Conservation (phyloP, 1,140 invertebrate genomes). For the Drosophila guanche region DNA sequence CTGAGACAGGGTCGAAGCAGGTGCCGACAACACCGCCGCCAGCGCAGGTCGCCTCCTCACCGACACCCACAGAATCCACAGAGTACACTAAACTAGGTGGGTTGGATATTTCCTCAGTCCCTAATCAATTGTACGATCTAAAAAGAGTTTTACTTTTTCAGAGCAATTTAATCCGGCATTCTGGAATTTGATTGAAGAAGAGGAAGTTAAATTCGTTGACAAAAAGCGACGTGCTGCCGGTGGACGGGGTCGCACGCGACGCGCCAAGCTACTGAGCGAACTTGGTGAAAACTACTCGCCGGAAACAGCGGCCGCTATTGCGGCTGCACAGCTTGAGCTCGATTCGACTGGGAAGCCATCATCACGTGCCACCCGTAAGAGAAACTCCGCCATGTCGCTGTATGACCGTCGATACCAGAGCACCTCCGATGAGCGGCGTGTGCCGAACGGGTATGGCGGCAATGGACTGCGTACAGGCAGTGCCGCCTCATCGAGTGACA, state of each 20-base stretch:
- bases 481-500: slow-evolving; percentile 34
- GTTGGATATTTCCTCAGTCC: not conserved
- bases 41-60: slow-evolving; percentile 39
- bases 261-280: slow-evolving; percentile 41
- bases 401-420: slow-evolving; percentile 78
- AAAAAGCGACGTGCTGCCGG: slow-evolving; percentile 34
- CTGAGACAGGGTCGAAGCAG: slow-evolving; percentile 2
- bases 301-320: slow-evolving; percentile 69
- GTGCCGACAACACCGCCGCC: slow-evolving; percentile 17
- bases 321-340: slow-evolving; percentile 63
- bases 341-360: slow-evolving; percentile 39
- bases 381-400: slow-evolving; percentile 65
- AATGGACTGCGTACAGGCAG: slow-evolving; percentile 48
- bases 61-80: slow-evolving; percentile 51
- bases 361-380: slow-evolving; percentile 51
- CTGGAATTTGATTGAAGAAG: slow-evolving; percentile 63
- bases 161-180: slow-evolving; percentile 47
- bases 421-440: slow-evolving; percentile 62
- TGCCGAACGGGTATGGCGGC: slow-evolving; percentile 66
- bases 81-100: slow-evolving; percentile 59
- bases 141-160: slow-evolving; percentile 13
- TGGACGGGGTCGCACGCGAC: slow-evolving; percentile 37
- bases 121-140: too few species aligned
- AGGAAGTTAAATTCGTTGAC: slow-evolving; percentile 34
- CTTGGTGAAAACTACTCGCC: slow-evolving; percentile 43